Evolutionary conservation across 2,888 invertebrate genomes (phyloP), one percentile per base, ranked within the genome.

Genomic region (Stenichneumon culpator): DNA sequence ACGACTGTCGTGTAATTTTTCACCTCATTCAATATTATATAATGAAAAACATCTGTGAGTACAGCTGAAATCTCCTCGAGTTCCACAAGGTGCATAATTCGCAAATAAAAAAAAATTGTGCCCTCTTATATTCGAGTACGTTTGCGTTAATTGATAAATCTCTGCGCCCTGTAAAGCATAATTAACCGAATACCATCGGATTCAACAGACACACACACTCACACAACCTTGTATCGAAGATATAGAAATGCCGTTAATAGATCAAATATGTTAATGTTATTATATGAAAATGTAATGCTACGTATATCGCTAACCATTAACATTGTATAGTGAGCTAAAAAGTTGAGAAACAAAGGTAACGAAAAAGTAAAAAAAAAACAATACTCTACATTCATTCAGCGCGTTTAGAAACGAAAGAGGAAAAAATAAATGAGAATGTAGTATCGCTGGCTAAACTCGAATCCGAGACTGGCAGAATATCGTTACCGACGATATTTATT

Each of bases 181-280:
- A 82, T 78, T 89, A 86, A 84, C 83, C 65, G 79, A 87, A 75
- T 87, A 87, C 84, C 85, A 87, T 89, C 89, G 68, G 87, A 87
- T 89, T 87, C 87, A 89, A 36, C 67, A 67, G 7, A 65, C 63
- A 28, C 63, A 60, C 28, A 57, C 52, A 19, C 14, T n/a, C n/a
- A 57, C 22, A 89, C 87, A 91, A 86, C 88, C 89, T 89, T 88
- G 88, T 89, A 89, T 86, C 87, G 86, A 87, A 88, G 86, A 72
- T 86, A 90, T 88, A 90, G 87, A 86, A 87, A 88, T 77, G 88
- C 86, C 88, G 89, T 91, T 90, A 84, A 88, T 90, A 89, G 87
- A 89, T 88, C 80, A 87, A 85, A 88, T 87, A 87, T 87, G 88
- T 89, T 89, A 90, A 89, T 88, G 88, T 90, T 91, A 91, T 89